A percentile compares a stretch with the other conserved stretches of the same genome.
phyloP scores from a whole-genome alignment of 2,888 invertebrate genomes.

The Dorcus parallelipipedus region DNA sequence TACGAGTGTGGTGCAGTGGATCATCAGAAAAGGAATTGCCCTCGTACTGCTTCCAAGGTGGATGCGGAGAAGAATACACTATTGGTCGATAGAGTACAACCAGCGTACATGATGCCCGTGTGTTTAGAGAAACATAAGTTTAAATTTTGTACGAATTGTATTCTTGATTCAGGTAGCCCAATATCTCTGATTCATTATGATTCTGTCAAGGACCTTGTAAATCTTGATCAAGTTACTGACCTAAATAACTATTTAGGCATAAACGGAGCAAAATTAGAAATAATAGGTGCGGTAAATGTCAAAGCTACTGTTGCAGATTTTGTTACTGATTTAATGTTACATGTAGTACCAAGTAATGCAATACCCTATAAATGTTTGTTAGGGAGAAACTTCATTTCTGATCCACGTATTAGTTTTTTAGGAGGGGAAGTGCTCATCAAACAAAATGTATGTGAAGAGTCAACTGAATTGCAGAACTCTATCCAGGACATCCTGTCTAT shows the following conservation, averaged over 20 bases:
- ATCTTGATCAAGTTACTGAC: too few relatives aligned
- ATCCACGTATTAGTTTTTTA: background rate
- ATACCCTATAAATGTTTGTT: slow-evolving; percentile 1
- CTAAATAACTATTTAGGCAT: too few relatives aligned
- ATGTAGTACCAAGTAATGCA: background rate
- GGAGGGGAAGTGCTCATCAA: background rate
- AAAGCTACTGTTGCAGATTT: background rate
- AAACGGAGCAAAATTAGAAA: too few relatives aligned
- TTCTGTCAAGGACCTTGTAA: background rate
- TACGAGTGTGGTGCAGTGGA: background rate
- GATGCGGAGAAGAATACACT: too few relatives aligned
- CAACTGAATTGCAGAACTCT: background rate
- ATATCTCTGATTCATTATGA: background rate
- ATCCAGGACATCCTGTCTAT: background rate
- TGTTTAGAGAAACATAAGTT: background rate
- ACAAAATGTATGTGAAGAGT: background rate
- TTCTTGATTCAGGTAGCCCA: slow-evolving; percentile 1
- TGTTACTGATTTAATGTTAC: background rate
- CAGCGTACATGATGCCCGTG: background rate
- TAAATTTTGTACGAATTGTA: background rate
- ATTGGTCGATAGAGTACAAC: background rate
- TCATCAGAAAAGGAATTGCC: background rate
- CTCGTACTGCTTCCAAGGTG: too few relatives aligned
- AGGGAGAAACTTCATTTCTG: slow-evolving; percentile 1
- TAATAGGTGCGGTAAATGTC: too few relatives aligned